Evolutionary conservation across 2,797 vertebrate species (phyloP).

Genomic region (Mus minutoides): DNA sequence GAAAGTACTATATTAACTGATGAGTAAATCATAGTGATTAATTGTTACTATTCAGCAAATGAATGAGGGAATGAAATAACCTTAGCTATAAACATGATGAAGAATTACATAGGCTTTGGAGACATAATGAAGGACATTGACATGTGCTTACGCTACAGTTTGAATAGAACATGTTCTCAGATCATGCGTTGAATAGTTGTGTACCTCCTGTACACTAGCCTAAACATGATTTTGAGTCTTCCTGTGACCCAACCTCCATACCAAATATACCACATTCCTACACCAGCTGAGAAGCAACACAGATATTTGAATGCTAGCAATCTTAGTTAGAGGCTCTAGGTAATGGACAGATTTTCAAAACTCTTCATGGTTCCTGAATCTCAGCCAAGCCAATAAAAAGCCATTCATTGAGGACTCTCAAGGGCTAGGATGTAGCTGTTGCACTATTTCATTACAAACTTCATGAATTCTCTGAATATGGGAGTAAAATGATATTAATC

Average conservation of each 20-base stretch:
- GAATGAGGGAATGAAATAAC: constrained; percentile 31
- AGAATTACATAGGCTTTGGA: background rate
- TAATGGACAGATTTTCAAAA: constrained; percentile 11
- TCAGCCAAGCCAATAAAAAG: constrained; percentile 37
- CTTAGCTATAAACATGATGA: constrained; percentile 49
- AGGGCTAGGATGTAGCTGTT: constrained; percentile 3
- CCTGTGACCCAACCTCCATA: background rate
- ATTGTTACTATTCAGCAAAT: constrained; percentile 38
- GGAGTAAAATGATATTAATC: constrained; percentile 52
- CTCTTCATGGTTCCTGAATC: background rate
- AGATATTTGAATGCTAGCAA: constrained; percentile 44
- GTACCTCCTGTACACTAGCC: background rate
- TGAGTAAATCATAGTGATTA: constrained; percentile 11
- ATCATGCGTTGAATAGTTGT: background rate
- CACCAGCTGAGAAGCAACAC: constrained; percentile 3
- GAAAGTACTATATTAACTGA: background rate
- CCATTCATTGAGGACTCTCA: constrained; percentile 46
- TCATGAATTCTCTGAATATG: constrained; percentile 55
- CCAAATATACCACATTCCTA: constrained; percentile 32
- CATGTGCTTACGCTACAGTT: background rate
- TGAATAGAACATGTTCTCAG: background rate
- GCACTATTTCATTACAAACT: constrained; percentile 21
- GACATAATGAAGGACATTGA: background rate
- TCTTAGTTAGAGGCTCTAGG: constrained; percentile 7
- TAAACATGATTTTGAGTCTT: constrained; percentile 48